Base-by-base conservation (phyloP, 2,888 invertebrate genomes). In the Ametastegia equiseti region DNA sequence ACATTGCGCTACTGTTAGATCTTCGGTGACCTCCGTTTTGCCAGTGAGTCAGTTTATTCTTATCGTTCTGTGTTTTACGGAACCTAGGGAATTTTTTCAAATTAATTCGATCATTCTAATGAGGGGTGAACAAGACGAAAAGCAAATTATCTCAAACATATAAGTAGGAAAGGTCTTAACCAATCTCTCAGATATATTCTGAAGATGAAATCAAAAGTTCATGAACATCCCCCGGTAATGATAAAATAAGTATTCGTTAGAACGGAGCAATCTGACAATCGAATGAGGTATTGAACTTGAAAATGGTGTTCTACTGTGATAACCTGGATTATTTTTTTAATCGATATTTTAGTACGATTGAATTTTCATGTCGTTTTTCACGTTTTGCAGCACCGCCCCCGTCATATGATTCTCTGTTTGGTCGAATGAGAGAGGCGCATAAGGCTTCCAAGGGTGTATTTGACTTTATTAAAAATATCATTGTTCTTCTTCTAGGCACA, bases 341-440 rank as follows among this genome's bases (percentile, higher is more conserved):
- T 27, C 23, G 30, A 5, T 30, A 30, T 60, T 15, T 69, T 73
- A 47, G n/a, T n/a, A n/a, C n/a, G n/a, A n/a, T n/a, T n/a, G n/a
- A n/a, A n/a, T n/a, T n/a, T n/a, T n/a, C n/a, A n/a, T n/a, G n/a
- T n/a, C n/a, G n/a, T n/a, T n/a, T n/a, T n/a, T n/a, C n/a, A n/a
- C n/a, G n/a, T n/a, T n/a, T n/a, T n/a, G n/a, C 87, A 94, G 94
- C 93, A 83, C 94, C 95, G 54, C 95, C 95, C 2, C 95, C 95
- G 7, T 94, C 95, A 0, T 95, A 95, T 86, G 95, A 95, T 86
- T 95, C 95, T 0, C 88, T 95, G 30, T 95, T 94, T 90, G 95
- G 95, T 19, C 92, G 94, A 85, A 94, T 95, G 80, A 92, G 94
- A 85, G 94, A 94, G 87, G 95, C 94, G 0, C 93, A 93, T 85